A percentile compares a stretch with the other conserved stretches of the same genome.
phyloP scores from a whole-genome alignment of 2,797 vertebrate species.

The Esox lucius region DNA sequence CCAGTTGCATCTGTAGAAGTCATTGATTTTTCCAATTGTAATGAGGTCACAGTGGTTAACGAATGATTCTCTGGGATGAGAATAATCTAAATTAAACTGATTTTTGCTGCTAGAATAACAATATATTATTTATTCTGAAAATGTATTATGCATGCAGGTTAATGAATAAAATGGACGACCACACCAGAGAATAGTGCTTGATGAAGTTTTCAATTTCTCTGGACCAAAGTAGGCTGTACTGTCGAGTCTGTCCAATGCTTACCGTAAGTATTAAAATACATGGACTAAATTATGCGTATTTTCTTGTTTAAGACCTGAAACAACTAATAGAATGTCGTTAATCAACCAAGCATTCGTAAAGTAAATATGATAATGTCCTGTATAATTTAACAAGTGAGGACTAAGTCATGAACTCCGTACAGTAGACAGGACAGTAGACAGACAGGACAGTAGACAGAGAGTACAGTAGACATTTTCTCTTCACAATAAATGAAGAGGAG shows the following conservation, averaged over 20 bases:
- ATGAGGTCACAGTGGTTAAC: background rate
- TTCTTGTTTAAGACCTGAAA: background rate
- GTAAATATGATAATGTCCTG: background rate
- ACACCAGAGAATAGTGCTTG: background rate
- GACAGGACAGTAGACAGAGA: no score
- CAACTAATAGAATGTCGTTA: background rate
- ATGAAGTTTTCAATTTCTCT: background rate
- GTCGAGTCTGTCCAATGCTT: background rate
- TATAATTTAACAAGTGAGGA: no score
- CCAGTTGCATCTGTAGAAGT: background rate
- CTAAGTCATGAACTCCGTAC: no score
- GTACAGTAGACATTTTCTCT: background rate
- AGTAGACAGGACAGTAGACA: no score
- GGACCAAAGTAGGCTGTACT: no score
- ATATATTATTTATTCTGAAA: constrained; percentile 23
- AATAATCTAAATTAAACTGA: background rate
- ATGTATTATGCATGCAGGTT: constrained; percentile 33
- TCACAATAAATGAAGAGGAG: background rate
- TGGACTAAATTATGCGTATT: background rate
- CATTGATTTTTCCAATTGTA: background rate
- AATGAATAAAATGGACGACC: constrained; percentile 25
- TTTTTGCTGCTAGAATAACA: constrained; percentile 10
- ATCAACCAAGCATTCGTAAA: background rate
- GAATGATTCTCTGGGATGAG: background rate
- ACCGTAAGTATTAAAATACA: background rate